Base-by-base conservation (phyloP, 1,140 invertebrate species). In the Ptiloglossa arizonensis region DNA sequence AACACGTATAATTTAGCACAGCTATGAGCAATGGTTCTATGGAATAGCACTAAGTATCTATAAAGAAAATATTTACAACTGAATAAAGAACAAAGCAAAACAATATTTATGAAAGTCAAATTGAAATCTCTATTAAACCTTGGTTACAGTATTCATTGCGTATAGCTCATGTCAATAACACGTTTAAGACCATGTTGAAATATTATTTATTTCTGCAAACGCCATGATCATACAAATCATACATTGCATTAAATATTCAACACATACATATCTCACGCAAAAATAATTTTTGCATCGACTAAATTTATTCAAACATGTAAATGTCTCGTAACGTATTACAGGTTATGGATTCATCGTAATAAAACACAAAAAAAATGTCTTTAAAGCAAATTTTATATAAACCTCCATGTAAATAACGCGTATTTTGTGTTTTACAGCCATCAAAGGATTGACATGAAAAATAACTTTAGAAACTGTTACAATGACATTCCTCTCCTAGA, bases 31-130 rank as follows among this genome's bases (percentile, higher is more conserved):
- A 91, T 78, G 81, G 70, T 87, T 90, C 76, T 89, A 82, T 87
- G 83, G 82, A 90, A 91, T 91, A 89, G 89, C 90, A 91, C 89
- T 89, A 82, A 79, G 60, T 86, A 86, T 86, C 89, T 91, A 86
- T 66, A 90, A 89, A 87, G 81, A 74, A 79, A 70, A 82, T 24
- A 27, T 50, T 19, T 8, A 44, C 22, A 56, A 41, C 19, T 63
- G 29, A 70, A 52, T 52, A 27, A 35, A 64, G 9, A 9, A n/a
- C 29, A 59, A 2, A 59, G 9, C 2, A 6, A 24, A 29, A 71
- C 9, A 15, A 2, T 22, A 19, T 64, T 24, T 15, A 63, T 8
- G 2, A 41, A 11, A 41, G 41, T 41, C 11, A 2, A 41, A 41
- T 41, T 41, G 9, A 41, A 41, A 41, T 41, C 9, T 41, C 38